These are phyloP conservation scores for Drosophila neoperkinsi DNA, from an alignment of 2,888 invertebrate species.

Conservation along the genomic window DNA sequence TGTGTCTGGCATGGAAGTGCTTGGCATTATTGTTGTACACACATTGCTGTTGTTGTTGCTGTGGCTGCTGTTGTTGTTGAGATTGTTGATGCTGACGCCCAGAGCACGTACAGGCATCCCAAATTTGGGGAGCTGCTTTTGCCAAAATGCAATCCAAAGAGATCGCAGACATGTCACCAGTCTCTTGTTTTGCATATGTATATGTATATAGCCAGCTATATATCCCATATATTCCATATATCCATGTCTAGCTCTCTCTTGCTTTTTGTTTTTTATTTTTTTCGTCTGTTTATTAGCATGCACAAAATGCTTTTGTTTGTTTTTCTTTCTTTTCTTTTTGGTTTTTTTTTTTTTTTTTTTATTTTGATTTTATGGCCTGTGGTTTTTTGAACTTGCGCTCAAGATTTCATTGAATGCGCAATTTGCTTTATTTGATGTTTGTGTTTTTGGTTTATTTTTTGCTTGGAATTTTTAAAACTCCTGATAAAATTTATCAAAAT, in stretches of 20 bases:
- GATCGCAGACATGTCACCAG: conserved; percentile 51
- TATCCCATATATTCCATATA: conserved; percentile 12
- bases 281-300: conserved; percentile 47
- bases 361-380: conserved; percentile 36
- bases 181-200: conserved; percentile 46
- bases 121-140: conserved; percentile 57
- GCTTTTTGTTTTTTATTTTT: conserved; percentile 44
- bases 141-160: conserved; percentile 66
- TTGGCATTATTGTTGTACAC: conserved; percentile 26
- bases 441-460: conserved; percentile 14
- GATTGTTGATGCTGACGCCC: conserved; percentile 67
- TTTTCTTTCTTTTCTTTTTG: conserved; percentile 17
- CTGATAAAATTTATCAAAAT: conserved; percentile 52
- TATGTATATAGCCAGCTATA: conserved; percentile 1
- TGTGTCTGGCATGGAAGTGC: conserved; percentile 46
- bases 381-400: conserved; percentile 59
- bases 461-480: conserved; percentile 23
- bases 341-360: conserved; percentile 1
- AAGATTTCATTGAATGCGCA: conserved; percentile 54
- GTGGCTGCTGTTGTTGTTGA: conserved; percentile 25
- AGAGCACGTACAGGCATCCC: conserved; percentile 72
- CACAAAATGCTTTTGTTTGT: conserved; percentile 26
- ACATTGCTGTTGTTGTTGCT: conserved; percentile 21
- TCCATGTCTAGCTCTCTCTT: conserved; percentile 16
- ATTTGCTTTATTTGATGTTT: conserved; percentile 32